These are phyloP conservation scores for Zapornia atra DNA, from an alignment of 2,113 vertebrate species.

Conservation along the genomic window DNA sequence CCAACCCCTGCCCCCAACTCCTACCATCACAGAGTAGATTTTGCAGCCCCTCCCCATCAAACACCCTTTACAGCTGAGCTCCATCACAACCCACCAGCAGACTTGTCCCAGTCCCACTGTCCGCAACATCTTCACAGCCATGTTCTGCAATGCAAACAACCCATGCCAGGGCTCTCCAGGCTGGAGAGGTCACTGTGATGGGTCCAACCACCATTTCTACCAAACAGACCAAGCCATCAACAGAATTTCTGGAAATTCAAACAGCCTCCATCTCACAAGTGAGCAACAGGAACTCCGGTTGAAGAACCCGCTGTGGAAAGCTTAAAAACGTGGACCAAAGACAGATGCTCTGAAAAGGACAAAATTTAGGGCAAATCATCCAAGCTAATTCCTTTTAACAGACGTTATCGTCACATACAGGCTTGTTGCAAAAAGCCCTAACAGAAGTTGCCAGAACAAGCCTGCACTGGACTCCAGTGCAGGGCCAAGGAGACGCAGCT, in stretches of 20 bases:
- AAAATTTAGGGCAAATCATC: not conserved
- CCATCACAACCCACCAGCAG: not conserved
- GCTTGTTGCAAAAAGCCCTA: not conserved
- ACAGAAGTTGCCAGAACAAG: not conserved
- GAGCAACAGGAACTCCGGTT: not conserved
- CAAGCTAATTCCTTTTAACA: not conserved
- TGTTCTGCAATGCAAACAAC: not conserved
- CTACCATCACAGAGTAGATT: fast-evolving
- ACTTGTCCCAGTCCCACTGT: not conserved
- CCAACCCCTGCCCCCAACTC: not conserved
- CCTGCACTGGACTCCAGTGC: not conserved
- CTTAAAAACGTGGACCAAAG: not conserved
- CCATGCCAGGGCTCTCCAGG: not conserved
- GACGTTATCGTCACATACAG: not conserved
- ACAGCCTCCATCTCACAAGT: not conserved
- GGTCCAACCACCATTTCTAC: not conserved
- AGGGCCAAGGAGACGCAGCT: not conserved
- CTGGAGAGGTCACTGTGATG: fast-evolving
- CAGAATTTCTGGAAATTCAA: not conserved
- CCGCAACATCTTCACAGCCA: not conserved
- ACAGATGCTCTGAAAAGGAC: not conserved
- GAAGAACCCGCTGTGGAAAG: not conserved
- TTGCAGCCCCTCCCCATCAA: not conserved
- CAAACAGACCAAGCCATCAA: not conserved
- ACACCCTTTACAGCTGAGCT: not conserved